Percentiles rank a stretch among this genome's conserved stretches.
phyloP scores from a whole-genome alignment of 1,140 invertebrate genomes.

The Heliothis subflexa region DNA sequence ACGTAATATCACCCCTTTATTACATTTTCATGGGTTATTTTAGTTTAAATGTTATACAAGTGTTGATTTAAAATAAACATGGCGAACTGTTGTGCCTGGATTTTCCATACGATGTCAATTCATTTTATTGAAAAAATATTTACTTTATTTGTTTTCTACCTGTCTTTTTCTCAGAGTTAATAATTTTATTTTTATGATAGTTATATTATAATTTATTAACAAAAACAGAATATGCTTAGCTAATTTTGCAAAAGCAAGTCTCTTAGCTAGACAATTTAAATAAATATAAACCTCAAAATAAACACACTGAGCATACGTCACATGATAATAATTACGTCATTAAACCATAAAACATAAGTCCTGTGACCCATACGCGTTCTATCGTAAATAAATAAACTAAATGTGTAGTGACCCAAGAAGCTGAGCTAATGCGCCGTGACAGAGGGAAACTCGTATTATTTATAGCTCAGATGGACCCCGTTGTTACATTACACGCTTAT shows the following conservation, averaged over 20 bases:
- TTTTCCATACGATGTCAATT: too few species aligned
- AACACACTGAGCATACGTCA: constrained; percentile 2
- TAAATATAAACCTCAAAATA: constrained; percentile 6
- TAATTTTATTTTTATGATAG: too few species aligned
- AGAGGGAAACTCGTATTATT: constrained; percentile 42
- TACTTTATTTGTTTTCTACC: too few species aligned
- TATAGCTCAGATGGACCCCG: constrained; percentile 22
- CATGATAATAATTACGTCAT: constrained; percentile 8
- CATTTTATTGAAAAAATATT: too few species aligned
- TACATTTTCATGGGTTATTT: too few species aligned
- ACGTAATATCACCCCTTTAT: too few species aligned
- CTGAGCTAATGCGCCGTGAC: constrained; percentile 40
- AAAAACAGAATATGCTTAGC: not conserved
- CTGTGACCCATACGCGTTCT: constrained; percentile 34
- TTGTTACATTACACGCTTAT: constrained; percentile 4
- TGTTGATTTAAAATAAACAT: too few species aligned
- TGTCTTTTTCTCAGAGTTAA: too few species aligned
- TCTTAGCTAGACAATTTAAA: too few species aligned
- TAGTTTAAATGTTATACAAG: too few species aligned
- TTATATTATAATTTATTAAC: too few species aligned
- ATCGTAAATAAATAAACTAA: constrained; percentile 50
- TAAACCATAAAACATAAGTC: not conserved
- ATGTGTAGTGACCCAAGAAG: constrained; percentile 53
- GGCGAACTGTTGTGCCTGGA: too few species aligned
- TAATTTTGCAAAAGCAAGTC: not conserved